These are phyloP conservation scores for Megalops atlanticus DNA, from an alignment of 2,113 vertebrate species.

Conservation along the genomic window DNA sequence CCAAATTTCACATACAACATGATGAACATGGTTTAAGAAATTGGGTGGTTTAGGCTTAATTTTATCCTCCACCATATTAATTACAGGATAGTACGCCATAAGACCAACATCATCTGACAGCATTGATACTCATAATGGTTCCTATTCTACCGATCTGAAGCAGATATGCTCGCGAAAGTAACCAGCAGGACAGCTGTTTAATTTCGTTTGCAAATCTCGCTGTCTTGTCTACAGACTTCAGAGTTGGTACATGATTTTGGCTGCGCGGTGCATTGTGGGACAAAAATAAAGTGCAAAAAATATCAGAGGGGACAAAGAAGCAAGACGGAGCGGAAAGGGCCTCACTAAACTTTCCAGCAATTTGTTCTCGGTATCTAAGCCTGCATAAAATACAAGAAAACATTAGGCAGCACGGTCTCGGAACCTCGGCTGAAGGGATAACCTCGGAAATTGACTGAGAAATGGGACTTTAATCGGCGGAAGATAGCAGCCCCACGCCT, in stretches of 20 bases:
- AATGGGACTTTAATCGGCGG: conserved; percentile 34
- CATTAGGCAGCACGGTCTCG: neutral
- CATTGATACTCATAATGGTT: too few species aligned
- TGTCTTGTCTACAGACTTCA: neutral
- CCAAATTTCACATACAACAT: neutral
- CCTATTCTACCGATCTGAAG: too few species aligned
- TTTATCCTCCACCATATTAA: too few species aligned
- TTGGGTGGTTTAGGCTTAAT: too few species aligned
- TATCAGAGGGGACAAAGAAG: conserved; percentile 55
- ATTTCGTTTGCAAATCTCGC: neutral
- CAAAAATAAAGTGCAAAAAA: conserved; percentile 80
- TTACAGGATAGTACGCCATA: too few species aligned
- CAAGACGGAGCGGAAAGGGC: conserved; percentile 57
- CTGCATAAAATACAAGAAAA: neutral
- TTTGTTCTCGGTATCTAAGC: neutral
- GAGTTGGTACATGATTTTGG: conserved; percentile 26
- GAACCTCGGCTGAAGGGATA: neutral
- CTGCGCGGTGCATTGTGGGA: conserved; percentile 81
- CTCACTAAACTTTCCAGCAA: conserved; percentile 28
- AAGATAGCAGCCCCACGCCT: conserved; percentile 25
- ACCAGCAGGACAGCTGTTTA: too few species aligned
- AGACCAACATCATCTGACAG: too few species aligned
- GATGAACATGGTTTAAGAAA: too few species aligned
- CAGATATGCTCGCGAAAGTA: too few species aligned
- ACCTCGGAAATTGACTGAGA: conserved; percentile 21